Evolutionary conservation across 1,140 invertebrate genomes (phyloP), one percentile per base, ranked within the genome.

Genomic region (Piezodorus guildinii): DNA sequence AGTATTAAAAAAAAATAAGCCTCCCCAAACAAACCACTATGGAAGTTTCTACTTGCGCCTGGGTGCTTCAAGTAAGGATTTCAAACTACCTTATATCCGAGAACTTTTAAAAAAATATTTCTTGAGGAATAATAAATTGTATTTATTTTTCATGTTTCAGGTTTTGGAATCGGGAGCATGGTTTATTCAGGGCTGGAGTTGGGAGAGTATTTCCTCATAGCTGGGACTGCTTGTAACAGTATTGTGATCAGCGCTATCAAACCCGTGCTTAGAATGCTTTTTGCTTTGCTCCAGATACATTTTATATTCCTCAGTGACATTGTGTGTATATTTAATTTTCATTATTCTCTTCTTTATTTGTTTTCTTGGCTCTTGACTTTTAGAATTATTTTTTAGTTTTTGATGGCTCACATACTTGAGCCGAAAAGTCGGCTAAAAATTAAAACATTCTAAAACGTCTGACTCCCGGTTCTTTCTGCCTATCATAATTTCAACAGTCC

Each of bases 41-140:
- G 83, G 83, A 30, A 85, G 84, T 75, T 91, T 91, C 76, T 92
- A 90, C 78, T 77, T 92, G 25, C 78, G 88, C 68, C 78, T 91
- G 49, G 88, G 88, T 46, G 87, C 87, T 52, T 85, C 52, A 3
- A 60, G 65, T 66, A 52, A 60, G 65, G 10, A 21, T 46, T 4
- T 17, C 19, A 51, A 10, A 19, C 14, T n/a, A 12, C 6, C n/a
- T 65, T 23, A 3, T 15, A 56, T 16, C 21, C 34, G 16, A 58
- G 6, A 10, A 34, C 12, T 59, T 64, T 39, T 16, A 34, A 34
- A 23, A 39, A 21, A 44, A 25, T 44, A 43, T 43, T 63, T n/a
- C 16, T 25, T 3, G 46, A 16, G n/a, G n/a, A n/a, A n/a, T n/a
- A 34, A 16, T 4, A 12, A 30, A 30, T 30, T n/a, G n/a, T 30